Evolutionary conservation across 1,140 invertebrate genomes (phyloP), one percentile per base, ranked within the genome.

Genomic region (Drosophila nasuta): DNA sequence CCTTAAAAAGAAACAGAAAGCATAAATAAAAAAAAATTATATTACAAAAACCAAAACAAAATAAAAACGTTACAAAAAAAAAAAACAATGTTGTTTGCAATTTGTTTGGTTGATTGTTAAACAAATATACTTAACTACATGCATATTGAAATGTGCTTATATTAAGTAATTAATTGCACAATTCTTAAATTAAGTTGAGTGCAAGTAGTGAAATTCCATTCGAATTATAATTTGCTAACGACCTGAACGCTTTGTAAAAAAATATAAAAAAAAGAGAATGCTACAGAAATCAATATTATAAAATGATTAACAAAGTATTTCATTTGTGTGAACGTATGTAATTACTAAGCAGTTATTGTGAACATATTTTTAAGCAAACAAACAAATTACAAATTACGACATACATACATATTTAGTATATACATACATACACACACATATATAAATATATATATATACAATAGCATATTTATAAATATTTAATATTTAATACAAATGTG

Each of bases 41-140:
- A 54, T 38, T 54, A 54, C 20, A 25, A 25, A 25, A 25, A 25
- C 20, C 20, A 25, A 4, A 49, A 35, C 5, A 58, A 33, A 10
- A 20, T 38, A 51, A 57, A 67, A 68, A 33, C 41, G 64, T 74
- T 80, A 77, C 73, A n/a, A 43, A 43, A 20, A 43, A 43, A 20
- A 35, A 38, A 20, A 43, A 77, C 54, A 66, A 64, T 71, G 83
- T 88, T 87, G 77, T 88, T 88, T 82, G 83, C 80, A 67, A 77
- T 80, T 89, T 78, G 80, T 81, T 88, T 88, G 76, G 77, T 89
- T 89, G 71, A 88, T 88, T 88, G 83, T 88, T 88, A 77, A 88
- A 52, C 67, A 79, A 82, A 72, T 70, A 76, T 57, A 66, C 43
- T 69, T 64, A 74, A 28, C 25, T 57, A 48, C 49, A 52, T 41